phyloP scores from a whole-genome alignment of 2,113 vertebrate species.

The Phalacrocorax brasilianus region DNA sequence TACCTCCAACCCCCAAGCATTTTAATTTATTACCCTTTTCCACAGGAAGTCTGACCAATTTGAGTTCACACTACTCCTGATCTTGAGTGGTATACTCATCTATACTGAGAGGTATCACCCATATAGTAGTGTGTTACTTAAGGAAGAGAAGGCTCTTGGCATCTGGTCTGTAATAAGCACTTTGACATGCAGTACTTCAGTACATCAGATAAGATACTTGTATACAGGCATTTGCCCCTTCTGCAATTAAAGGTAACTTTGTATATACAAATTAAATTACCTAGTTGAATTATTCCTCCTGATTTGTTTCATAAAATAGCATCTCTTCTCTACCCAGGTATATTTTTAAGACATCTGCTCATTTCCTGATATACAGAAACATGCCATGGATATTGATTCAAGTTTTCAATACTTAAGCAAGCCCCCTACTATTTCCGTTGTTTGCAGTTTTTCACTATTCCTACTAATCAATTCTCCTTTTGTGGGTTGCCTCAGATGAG shows the following conservation, averaged over 20 bases:
- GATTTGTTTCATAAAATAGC: background rate
- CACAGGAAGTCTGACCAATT: background rate
- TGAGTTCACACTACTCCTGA: background rate
- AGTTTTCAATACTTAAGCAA: background rate
- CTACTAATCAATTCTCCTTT: background rate
- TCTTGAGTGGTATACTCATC: background rate
- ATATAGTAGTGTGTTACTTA: background rate
- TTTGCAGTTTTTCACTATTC: background rate
- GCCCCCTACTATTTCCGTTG: background rate
- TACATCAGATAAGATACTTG: background rate
- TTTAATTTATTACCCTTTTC: slow-evolving; percentile 13
- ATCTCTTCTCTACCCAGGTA: background rate
- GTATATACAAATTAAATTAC: background rate
- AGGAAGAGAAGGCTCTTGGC: background rate
- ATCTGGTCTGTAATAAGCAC: background rate
- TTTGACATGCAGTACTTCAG: background rate
- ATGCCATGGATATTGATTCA: background rate
- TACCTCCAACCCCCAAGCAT: background rate
- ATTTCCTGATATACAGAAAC: background rate
- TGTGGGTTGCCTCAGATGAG: background rate
- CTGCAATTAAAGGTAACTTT: background rate
- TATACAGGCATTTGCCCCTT: background rate
- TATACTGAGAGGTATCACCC: background rate
- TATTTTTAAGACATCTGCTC: background rate
- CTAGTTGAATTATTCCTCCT: background rate